Percentiles rank a stretch among this genome's conserved stretches.
Evolutionary conservation across 2,888 invertebrate genomes (phyloP).

Genomic region (Coelopa pilipes): DNA sequence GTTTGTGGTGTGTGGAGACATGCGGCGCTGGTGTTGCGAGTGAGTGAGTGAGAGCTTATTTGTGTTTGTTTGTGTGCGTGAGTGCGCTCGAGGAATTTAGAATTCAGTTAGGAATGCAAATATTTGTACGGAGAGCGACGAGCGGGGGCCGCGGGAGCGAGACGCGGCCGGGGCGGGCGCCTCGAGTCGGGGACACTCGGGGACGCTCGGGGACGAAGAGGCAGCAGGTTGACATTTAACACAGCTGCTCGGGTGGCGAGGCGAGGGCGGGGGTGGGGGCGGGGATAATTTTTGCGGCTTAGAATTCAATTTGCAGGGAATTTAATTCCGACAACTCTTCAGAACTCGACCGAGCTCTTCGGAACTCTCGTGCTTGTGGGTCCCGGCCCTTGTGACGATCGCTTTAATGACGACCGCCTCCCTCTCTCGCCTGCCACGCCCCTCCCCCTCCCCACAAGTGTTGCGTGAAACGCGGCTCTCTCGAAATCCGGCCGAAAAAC

Average conservation of each 20-base stretch:
- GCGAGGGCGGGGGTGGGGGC: not conserved
- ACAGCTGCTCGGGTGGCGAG: not conserved
- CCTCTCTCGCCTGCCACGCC: not conserved
- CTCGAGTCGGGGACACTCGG: not conserved
- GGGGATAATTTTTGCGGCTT: not conserved
- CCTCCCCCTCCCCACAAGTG: not conserved
- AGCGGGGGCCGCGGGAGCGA: not conserved
- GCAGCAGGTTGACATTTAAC: conserved; percentile 7
- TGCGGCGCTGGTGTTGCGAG: no score
- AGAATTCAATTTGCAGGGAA: conserved; percentile 5
- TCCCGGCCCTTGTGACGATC: not conserved
- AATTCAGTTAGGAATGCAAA: conserved; percentile 16
- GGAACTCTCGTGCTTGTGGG: no score
- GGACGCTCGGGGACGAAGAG: no score
- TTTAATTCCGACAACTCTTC: not conserved
- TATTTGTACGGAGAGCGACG: conserved; percentile 5
- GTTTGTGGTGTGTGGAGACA: no score
- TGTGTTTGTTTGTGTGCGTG: not conserved
- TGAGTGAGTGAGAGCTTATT: no score
- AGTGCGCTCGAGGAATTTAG: not conserved
- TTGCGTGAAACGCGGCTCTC: no score
- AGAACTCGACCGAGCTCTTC: not conserved
- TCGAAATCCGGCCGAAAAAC: not conserved
- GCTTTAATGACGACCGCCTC: not conserved
- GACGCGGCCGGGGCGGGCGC: not conserved